Conservation (phyloP, 1,140 invertebrate species). For the Metopolophium dirhodum region DNA sequence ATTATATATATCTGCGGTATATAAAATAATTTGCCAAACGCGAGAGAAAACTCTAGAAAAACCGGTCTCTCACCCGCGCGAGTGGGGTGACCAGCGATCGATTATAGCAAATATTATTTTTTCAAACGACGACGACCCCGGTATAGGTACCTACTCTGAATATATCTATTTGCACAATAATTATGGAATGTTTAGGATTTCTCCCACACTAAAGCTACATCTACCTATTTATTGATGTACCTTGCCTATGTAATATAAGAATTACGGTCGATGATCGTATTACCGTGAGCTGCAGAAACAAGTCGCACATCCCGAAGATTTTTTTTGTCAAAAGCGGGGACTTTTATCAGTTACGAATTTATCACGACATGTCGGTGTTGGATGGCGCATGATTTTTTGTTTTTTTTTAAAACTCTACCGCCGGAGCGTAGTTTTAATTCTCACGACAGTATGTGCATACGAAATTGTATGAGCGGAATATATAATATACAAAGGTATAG, state of each 20-base stretch:
- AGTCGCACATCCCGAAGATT: no score
- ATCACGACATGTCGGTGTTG: background rate
- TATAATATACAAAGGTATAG: background rate
- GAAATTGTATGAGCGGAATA: background rate
- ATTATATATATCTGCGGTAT: background rate
- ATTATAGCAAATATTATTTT: background rate
- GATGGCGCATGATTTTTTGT: background rate
- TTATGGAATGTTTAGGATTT: background rate
- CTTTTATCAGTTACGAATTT: background rate
- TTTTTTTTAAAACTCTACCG: background rate
- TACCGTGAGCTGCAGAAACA: no score
- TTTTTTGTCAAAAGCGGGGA: background rate
- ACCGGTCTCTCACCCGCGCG: background rate
- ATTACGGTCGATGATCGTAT: no score
- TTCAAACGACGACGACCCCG: background rate
- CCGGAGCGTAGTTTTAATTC: background rate
- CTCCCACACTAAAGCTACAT: background rate
- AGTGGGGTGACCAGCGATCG: background rate
- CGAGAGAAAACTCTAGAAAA: background rate
- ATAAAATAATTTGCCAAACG: conserved; percentile 13
- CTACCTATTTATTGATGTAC: no score
- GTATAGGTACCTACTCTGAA: background rate
- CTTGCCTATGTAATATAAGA: no score
- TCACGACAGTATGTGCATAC: background rate
- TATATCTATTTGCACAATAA: background rate